phyloP scores from a whole-genome alignment of 2,888 invertebrate species.

The Andrena flavipes region DNA sequence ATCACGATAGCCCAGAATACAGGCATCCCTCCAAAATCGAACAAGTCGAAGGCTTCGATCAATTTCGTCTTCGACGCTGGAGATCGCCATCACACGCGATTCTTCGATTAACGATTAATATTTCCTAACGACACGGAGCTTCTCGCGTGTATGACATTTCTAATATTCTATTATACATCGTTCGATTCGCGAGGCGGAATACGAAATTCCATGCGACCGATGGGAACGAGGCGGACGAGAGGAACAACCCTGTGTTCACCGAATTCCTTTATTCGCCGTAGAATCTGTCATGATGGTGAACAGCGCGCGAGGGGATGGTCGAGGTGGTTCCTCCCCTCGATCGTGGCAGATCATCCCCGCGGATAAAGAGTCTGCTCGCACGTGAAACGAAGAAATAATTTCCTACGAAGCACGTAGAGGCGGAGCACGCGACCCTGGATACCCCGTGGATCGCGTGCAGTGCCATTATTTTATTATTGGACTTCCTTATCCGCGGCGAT shows the following conservation, averaged over 20 bases:
- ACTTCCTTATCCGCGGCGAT: conserved; percentile 62
- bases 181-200: not conserved
- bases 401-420: conserved; percentile 13
- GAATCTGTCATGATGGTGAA: conserved; percentile 47
- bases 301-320: conserved; percentile 5
- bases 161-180: not conserved
- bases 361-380: conserved; percentile 45
- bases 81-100: not conserved
- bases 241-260: no score
- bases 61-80: not conserved
- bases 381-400: conserved; percentile 68
- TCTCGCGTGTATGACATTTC: not conserved
- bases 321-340: conserved; percentile 37
- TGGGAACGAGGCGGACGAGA: no score
- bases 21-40: not conserved
- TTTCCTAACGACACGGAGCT: not conserved
- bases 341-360: conserved; percentile 43
- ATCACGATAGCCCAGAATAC: not conserved
- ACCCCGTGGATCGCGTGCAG: conserved; percentile 61
- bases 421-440: conserved; percentile 59
- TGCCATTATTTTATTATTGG: conserved; percentile 71
- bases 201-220: not conserved
- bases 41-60: not conserved
- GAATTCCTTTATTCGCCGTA: conserved; percentile 31
- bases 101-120: not conserved